phyloP scores from a whole-genome alignment of 64 coral and sea anemone genomes.

The Pachyseris speciosa region DNA sequence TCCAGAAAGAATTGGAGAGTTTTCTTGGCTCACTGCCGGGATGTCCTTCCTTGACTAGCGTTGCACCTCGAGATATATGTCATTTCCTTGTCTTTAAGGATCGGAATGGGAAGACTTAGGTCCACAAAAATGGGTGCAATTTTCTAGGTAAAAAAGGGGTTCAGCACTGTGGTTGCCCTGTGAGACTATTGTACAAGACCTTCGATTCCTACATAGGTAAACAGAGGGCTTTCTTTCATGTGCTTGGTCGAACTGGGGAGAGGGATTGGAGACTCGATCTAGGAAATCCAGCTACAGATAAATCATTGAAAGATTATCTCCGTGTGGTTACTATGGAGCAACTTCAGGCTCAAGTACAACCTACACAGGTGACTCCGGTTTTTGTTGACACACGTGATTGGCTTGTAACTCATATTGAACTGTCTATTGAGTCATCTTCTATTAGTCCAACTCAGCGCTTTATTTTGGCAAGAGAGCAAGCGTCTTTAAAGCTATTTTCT shows the following conservation, averaged over 20 bases:
- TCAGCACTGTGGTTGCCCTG: conserved; percentile 40
- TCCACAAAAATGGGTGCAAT: conserved; percentile 37
- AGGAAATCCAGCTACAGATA: conserved; percentile 58
- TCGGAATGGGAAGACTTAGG: conserved; percentile 45
- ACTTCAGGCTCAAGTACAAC: conserved; percentile 32
- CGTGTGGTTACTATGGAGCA: conserved; percentile 20
- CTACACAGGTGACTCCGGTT: conserved; percentile 26
- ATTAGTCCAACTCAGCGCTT: neutral
- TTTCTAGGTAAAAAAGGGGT: conserved; percentile 15
- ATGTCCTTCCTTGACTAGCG: conserved; percentile 1
- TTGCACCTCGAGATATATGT: conserved; percentile 40
- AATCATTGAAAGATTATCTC: conserved; percentile 56
- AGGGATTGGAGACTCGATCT: conserved; percentile 32
- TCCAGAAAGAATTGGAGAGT: neutral
- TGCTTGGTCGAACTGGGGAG: conserved; percentile 38
- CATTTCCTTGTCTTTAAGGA: conserved; percentile 42
- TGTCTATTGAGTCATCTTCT: neutral
- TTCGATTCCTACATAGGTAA: conserved; percentile 66
- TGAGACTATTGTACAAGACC: conserved; percentile 50
- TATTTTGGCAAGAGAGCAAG: no score
- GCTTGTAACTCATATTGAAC: neutral
- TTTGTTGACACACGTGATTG: no score
- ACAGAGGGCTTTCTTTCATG: conserved; percentile 27
- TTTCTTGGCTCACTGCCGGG: conserved; percentile 24
- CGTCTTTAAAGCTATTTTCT: no score